Evolutionary conservation across 2,113 vertebrate species (phyloP).

Genomic region (Sphaerodactylus townsendi): DNA sequence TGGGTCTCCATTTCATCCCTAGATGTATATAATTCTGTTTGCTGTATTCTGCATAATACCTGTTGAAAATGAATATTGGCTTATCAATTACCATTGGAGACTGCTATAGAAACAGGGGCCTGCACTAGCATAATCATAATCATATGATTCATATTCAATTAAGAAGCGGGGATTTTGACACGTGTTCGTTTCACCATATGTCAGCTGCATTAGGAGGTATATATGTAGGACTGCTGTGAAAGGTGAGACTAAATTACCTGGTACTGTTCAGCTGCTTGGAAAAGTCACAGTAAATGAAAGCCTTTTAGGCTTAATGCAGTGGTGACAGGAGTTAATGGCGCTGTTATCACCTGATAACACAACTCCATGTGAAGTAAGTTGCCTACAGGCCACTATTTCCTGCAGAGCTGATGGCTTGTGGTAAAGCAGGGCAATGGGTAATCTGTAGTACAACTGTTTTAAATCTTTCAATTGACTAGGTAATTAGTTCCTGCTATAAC

Average conservation of each 20-base stretch:
- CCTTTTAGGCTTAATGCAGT: conserved; percentile 46
- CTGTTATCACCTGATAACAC: conserved; percentile 59
- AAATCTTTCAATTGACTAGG: conserved; percentile 19
- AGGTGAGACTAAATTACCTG: conserved; percentile 55
- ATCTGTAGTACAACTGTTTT: conserved; percentile 34
- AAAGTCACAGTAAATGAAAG: conserved; percentile 48
- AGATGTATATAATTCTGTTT: background rate
- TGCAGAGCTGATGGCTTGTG: conserved; percentile 47
- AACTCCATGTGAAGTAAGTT: conserved; percentile 50
- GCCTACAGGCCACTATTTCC: conserved; percentile 48
- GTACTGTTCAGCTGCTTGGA: conserved; percentile 47
- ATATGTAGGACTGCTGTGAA: conserved; percentile 65
- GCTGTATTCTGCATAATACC: background rate
- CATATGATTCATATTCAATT: conserved; percentile 1
- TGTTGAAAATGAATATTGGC: conserved; percentile 8
- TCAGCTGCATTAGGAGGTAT: conserved; percentile 60
- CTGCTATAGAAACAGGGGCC: background rate
- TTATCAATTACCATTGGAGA: conserved; percentile 8
- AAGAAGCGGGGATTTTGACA: conserved; percentile 44
- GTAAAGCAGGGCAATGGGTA: conserved; percentile 30
- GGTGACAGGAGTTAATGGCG: conserved; percentile 46
- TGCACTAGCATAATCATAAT: conserved; percentile 22
- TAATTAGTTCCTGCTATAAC: conserved; percentile 43
- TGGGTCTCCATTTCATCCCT: background rate
- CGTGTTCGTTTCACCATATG: conserved; percentile 34